phyloP scores from a whole-genome alignment of 2,797 vertebrate genomes.

The Alcedo quadribrachys region DNA sequence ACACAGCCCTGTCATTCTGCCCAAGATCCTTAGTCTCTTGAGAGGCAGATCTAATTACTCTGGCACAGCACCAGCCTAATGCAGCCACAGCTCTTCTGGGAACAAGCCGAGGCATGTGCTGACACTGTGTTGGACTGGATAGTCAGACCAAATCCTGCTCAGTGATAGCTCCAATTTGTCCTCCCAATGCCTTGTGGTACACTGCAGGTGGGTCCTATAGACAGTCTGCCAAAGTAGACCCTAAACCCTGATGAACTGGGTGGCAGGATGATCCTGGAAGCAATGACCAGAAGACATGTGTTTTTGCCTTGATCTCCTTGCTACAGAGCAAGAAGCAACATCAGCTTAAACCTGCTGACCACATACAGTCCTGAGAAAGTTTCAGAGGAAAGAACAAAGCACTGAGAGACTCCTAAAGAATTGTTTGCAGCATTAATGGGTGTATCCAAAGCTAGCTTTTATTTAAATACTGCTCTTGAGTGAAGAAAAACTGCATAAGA shows the following conservation, averaged over 20 bases:
- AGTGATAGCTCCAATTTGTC: background rate
- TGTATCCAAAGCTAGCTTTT: background rate
- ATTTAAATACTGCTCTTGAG: background rate
- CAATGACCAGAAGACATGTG: no score
- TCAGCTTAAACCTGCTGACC: background rate
- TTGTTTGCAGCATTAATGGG: accelerated
- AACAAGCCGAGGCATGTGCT: accelerated
- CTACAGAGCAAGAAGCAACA: background rate
- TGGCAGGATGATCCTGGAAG: background rate
- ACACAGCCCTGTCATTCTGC: background rate
- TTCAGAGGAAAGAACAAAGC: background rate
- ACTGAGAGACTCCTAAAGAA: background rate
- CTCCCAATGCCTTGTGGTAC: background rate
- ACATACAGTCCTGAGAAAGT: background rate
- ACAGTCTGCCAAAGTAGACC: background rate
- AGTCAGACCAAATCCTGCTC: background rate
- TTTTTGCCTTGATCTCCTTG: background rate
- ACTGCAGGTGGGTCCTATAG: background rate
- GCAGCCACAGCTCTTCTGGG: background rate
- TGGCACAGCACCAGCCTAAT: background rate
- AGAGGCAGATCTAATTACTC: conserved; percentile 13
- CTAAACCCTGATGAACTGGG: background rate
- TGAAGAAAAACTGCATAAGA: background rate
- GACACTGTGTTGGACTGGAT: background rate
- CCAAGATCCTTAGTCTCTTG: background rate